Conservation (phyloP, 2,888 invertebrate genomes). For the Drosophila prolongata region DNA sequence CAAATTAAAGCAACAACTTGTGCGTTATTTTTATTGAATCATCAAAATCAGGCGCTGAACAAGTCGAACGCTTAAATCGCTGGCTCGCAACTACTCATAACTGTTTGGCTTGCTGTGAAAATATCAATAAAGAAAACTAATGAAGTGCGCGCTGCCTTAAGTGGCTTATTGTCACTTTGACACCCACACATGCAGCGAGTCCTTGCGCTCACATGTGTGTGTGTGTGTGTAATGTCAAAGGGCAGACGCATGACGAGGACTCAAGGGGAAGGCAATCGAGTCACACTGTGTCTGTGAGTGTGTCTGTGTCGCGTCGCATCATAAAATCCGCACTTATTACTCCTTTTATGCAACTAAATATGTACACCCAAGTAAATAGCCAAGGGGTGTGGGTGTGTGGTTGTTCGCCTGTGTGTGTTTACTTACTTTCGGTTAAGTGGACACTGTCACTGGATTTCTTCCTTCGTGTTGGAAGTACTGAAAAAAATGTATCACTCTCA, state of each 20-base stretch:
- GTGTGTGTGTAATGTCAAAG: conserved; percentile 63
- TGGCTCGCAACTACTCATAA: conserved; percentile 61
- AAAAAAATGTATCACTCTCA: not conserved
- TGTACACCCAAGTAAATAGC: conserved; percentile 59
- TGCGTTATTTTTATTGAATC: conserved; percentile 61
- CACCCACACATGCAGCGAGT: conserved; percentile 36
- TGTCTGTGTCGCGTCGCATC: conserved; percentile 57
- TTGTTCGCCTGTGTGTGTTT: conserved; percentile 36
- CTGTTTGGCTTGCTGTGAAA: conserved; percentile 71
- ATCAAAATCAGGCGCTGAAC: conserved; percentile 54
- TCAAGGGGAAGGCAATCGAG: conserved; percentile 25
- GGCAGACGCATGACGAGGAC: conserved; percentile 48
- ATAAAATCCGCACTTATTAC: conserved; percentile 77
- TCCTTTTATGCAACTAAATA: conserved; percentile 61
- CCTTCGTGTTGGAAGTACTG: conserved; percentile 2
- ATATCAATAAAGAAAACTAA: conserved; percentile 80
- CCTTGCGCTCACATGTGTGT: conserved; percentile 15
- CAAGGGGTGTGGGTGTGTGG: conserved; percentile 36
- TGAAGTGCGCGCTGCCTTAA: conserved; percentile 78
- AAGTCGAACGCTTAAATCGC: conserved; percentile 38
- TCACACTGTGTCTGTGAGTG: conserved; percentile 11
- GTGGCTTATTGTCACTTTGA: conserved; percentile 77
- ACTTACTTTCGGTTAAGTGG: conserved; percentile 67
- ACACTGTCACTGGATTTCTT: conserved; percentile 30
- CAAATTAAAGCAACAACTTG: conserved; percentile 41